Conservation (phyloP, 2,797 vertebrate species). For the Todus mexicanus region DNA sequence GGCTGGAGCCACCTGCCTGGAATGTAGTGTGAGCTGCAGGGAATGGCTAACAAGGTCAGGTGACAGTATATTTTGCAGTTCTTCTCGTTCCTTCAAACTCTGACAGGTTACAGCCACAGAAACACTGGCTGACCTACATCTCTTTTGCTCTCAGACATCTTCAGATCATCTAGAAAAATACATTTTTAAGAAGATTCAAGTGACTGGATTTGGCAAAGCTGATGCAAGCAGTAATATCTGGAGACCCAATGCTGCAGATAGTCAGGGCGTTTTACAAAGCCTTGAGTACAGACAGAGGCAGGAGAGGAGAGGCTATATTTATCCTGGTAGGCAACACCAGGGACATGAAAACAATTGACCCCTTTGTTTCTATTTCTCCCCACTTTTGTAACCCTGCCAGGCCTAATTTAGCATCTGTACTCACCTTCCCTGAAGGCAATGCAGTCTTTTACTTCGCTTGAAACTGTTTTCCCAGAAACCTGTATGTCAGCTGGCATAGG, state of each 20-base stretch:
- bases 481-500: not conserved
- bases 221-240: not conserved
- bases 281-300: not conserved
- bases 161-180: not conserved
- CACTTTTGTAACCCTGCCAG: slow-evolving; percentile 44
- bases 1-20: not conserved
- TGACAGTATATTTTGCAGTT: not conserved
- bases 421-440: slow-evolving; percentile 37
- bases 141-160: not conserved
- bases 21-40: not conserved
- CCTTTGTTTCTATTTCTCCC: slow-evolving; percentile 58
- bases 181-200: not conserved
- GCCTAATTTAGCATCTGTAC: slow-evolving; percentile 40
- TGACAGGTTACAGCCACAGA: not conserved
- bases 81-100: not conserved
- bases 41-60: not conserved
- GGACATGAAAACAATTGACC: slow-evolving; percentile 48
- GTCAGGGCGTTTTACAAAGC: not conserved
- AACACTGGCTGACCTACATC: not conserved
- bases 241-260: not conserved
- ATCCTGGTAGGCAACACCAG: slow-evolving; percentile 7
- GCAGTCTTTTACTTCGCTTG: slow-evolving; percentile 7
- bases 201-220: not conserved
- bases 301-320: slow-evolving; percentile 30
- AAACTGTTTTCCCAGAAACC: slow-evolving; percentile 24